Percentiles rank a stretch among this genome's conserved stretches.
Evolutionary conservation across 2,888 invertebrate species (phyloP).

Genomic region (Dugesia japonica): DNA sequence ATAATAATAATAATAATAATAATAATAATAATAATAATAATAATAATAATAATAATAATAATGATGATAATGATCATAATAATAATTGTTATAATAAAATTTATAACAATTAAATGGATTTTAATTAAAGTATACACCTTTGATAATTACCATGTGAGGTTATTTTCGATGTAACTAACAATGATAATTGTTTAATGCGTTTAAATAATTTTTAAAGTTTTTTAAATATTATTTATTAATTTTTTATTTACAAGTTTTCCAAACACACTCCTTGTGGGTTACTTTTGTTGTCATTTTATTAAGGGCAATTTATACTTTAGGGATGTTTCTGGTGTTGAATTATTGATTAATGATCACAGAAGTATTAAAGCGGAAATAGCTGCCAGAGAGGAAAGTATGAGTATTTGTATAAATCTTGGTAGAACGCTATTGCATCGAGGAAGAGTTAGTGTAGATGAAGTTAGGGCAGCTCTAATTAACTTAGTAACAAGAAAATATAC

Average conservation of each 20-base stretch:
- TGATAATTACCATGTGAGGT: too few relatives aligned
- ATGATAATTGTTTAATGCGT: neutral
- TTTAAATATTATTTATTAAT: neutral
- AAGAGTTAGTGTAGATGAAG: constrained; percentile 73
- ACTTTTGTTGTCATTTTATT: too few relatives aligned
- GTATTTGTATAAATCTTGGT: constrained; percentile 80
- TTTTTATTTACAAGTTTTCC: neutral
- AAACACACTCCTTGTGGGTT: too few relatives aligned
- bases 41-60: too few relatives aligned
- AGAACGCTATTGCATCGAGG: constrained; percentile 72
- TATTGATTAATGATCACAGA: constrained; percentile 98
- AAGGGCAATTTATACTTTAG: too few relatives aligned
- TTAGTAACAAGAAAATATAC: constrained; percentile 56
- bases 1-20: too few relatives aligned
- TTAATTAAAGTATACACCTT: too few relatives aligned
- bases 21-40: too few relatives aligned
- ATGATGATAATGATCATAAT: too few relatives aligned
- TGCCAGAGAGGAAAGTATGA: constrained; percentile 89
- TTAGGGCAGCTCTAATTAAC: constrained; percentile 60
- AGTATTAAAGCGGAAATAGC: constrained; percentile 96
- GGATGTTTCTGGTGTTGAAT: constrained; percentile 89
- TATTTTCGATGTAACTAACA: too few relatives aligned
- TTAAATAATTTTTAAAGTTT: neutral
- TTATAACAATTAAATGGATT: too few relatives aligned
- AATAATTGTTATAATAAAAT: too few relatives aligned